Evolutionary conservation across 2,113 vertebrate genomes (phyloP), one percentile per base, ranked within the genome.

Genomic region (Bubo bubo): DNA sequence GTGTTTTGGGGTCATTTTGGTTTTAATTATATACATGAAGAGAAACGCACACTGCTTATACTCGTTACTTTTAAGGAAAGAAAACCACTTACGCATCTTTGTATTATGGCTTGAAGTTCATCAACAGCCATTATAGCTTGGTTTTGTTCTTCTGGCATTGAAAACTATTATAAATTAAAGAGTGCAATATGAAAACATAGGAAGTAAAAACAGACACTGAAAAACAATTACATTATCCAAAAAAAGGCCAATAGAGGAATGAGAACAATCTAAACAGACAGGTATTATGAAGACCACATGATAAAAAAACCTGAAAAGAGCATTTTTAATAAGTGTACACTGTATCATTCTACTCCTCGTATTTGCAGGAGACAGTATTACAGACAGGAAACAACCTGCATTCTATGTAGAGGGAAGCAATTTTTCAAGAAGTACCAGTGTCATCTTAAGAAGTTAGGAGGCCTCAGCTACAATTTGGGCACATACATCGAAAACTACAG

Each of bases 31-130:
- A 63, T 14, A 30, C 4, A n/a, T 2, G 12, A 75, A 70, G 6
- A 84, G 16, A 81, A 79, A 88, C 0, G 1, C 32, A 64, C 8
- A 14, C 22, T 82, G 28, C 24, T 86, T 56, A 63, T 35, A 64
- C 3, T 20, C 67, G 3, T 32, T 53, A 43, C 9, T 82, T 76
- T 82, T 77, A 86, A 8, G 20, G 81, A 90, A 85, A 90, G 32
- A 75, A 92, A 91, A 64, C 20, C 93, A 98, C 99, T 99, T 98
- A 99, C 99, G 13, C 99, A 99, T 99, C 98, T 99, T 96, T 99
- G 98, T 96, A 99, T 98, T 95, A 99, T 97, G 92, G 98, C 98
- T 87, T 98, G 98, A 98, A 99, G 98, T 95, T 99, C 98, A 91
- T 99, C 99, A 93, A 99, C 96, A 72, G 99, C 98, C 99, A 99